Conservation (phyloP, 2,797 vertebrate species). For the Sebastes paucispinis region DNA sequence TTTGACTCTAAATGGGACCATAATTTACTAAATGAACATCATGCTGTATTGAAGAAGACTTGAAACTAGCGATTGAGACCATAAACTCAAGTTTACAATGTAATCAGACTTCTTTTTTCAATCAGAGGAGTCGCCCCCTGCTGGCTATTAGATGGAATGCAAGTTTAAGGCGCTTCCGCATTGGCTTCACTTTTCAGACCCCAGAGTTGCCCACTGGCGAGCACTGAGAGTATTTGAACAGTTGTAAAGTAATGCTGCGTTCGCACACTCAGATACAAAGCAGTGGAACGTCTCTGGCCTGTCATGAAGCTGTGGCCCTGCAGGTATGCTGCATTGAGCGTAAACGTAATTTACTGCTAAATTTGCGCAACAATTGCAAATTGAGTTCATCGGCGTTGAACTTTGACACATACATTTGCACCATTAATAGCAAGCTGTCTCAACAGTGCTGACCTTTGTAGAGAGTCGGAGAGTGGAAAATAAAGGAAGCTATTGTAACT, state of each 20-base stretch:
- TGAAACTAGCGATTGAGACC: too few relatives aligned
- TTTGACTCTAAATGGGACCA: too few relatives aligned
- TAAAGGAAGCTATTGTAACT: neutral
- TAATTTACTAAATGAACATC: too few relatives aligned
- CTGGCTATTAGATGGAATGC: too few relatives aligned
- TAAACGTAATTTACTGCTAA: neutral
- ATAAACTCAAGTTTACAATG: too few relatives aligned
- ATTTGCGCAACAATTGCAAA: neutral
- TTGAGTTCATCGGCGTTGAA: neutral
- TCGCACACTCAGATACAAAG: neutral
- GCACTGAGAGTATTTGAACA: neutral
- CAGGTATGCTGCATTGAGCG: neutral
- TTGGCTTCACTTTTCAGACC: too few relatives aligned
- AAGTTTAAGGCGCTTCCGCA: too few relatives aligned
- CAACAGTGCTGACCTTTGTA: neutral
- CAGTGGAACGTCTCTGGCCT: neutral
- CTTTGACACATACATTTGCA: neutral
- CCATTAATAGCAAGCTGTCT: neutral
- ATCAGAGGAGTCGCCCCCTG: too few relatives aligned
- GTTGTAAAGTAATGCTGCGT: neutral
- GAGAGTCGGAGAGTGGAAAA: neutral
- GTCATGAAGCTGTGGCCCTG: neutral
- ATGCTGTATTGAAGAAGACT: too few relatives aligned
- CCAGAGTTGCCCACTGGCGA: too few relatives aligned
- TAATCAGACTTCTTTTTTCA: too few relatives aligned